Percentiles rank a stretch among this genome's conserved stretches.
These are phyloP conservation scores for Pristionchus entomophagus DNA, from an alignment of 2,888 invertebrate species.

Conservation along the genomic window DNA sequence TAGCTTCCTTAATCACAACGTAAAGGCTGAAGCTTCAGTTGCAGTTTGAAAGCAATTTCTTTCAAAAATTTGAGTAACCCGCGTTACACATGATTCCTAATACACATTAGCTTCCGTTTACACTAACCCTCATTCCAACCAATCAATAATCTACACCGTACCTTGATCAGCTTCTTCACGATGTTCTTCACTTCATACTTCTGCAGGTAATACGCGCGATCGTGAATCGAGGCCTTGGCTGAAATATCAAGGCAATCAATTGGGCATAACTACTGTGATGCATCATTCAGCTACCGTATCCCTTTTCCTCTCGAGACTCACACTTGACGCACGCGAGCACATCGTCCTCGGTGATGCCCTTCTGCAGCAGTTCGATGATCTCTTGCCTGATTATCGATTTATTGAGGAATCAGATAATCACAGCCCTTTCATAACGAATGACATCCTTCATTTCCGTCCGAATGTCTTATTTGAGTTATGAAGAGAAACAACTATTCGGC, in stretches of 20 bases:
- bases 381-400: constrained; percentile 40
- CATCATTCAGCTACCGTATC: not conserved
- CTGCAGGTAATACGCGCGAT: constrained; percentile 60
- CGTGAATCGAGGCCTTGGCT: constrained; percentile 49
- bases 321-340: constrained; percentile 54
- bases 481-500: no score
- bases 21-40: no score
- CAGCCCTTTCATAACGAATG: no score
- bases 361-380: constrained; percentile 53
- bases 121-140: not conserved
- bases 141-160: not conserved
- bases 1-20: not conserved
- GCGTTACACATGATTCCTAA: no score
- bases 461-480: no score
- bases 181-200: constrained; percentile 58
- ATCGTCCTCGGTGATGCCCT: constrained; percentile 56
- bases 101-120: no score
- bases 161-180: constrained; percentile 47
- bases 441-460: no score
- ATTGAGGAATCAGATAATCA: not conserved
- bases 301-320: not conserved
- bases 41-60: no score
- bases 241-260: not conserved
- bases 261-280: not conserved
- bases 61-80: no score